phyloP scores from a whole-genome alignment of 2,797 vertebrate species.

The Netta rufina region DNA sequence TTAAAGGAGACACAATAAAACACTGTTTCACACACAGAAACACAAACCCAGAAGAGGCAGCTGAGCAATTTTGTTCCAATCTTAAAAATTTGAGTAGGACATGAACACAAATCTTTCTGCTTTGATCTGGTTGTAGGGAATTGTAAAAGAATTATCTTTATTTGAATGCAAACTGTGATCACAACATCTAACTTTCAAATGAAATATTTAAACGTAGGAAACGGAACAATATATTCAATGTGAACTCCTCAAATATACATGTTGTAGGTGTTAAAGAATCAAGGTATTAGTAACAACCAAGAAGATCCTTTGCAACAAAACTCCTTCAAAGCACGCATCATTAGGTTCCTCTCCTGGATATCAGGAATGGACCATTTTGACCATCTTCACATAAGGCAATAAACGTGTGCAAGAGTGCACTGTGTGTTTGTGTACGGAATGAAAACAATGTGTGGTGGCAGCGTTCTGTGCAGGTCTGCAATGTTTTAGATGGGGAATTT shows the following conservation, averaged over 20 bases:
- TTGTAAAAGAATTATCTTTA: background rate
- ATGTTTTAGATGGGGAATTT: background rate
- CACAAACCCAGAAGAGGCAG: background rate
- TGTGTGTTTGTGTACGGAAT: constrained; percentile 39
- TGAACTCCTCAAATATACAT: background rate
- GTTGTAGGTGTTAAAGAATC: constrained; percentile 72
- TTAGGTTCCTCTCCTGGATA: constrained; percentile 84
- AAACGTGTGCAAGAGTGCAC: constrained; percentile 70
- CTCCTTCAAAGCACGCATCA: constrained; percentile 80
- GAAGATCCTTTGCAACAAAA: constrained; percentile 76
- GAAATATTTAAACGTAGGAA: background rate
- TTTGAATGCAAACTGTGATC: background rate
- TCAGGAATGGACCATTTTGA: constrained; percentile 76
- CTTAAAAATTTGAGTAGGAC: background rate
- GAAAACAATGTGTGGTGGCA: background rate
- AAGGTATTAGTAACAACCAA: constrained; percentile 72
- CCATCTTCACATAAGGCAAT: constrained; percentile 87
- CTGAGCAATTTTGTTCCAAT: background rate
- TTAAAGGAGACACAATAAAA: background rate
- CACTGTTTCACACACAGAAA: background rate
- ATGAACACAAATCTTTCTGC: background rate
- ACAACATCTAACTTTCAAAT: background rate
- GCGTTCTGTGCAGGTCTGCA: constrained; percentile 69
- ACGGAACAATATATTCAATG: background rate
- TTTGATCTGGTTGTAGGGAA: background rate